phyloP scores from a whole-genome alignment of 2,888 invertebrate species.

The Leptinotarsa tumamoca region DNA sequence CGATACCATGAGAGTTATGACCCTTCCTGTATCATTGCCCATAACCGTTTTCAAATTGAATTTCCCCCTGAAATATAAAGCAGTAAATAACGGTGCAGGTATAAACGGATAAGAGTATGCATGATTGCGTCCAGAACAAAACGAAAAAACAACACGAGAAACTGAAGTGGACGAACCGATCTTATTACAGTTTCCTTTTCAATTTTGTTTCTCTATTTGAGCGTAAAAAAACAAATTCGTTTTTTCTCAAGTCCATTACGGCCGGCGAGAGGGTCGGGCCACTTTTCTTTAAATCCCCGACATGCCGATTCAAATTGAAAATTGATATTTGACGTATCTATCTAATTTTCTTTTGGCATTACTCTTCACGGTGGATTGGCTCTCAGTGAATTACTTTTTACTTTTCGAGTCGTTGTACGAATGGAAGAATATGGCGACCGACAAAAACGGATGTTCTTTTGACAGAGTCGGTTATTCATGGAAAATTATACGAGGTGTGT shows the following conservation, averaged over 20 bases:
- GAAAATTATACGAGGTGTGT: neutral
- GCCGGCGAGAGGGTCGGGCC: conserved; percentile 29
- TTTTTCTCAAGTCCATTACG: conserved; percentile 64
- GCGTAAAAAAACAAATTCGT: conserved; percentile 65
- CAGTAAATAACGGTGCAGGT: conserved; percentile 48
- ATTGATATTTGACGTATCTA: conserved; percentile 43
- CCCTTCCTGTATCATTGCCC: conserved; percentile 15
- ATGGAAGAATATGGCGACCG: neutral
- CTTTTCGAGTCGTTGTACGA: conserved; percentile 15
- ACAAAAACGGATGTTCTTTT: conserved; percentile 10
- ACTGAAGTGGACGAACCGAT: conserved; percentile 51
- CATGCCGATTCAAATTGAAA: conserved; percentile 41
- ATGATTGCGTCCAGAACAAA: conserved; percentile 57
- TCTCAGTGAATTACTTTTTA: conserved; percentile 21
- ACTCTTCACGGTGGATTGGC: conserved; percentile 24
- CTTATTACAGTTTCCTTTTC: conserved; percentile 64
- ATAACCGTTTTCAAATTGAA: conserved; percentile 37
- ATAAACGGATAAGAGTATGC: conserved; percentile 58
- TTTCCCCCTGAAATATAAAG: conserved; percentile 39
- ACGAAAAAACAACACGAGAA: conserved; percentile 57
- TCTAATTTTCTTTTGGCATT: conserved; percentile 34
- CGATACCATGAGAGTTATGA: conserved; percentile 10
- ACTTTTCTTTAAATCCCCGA: conserved; percentile 38
- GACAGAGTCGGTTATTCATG: neutral
- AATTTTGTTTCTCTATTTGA: conserved; percentile 65